These are phyloP conservation scores for Eristalis tenax DNA, from an alignment of 2,888 invertebrate genomes.

Conservation along the genomic window DNA sequence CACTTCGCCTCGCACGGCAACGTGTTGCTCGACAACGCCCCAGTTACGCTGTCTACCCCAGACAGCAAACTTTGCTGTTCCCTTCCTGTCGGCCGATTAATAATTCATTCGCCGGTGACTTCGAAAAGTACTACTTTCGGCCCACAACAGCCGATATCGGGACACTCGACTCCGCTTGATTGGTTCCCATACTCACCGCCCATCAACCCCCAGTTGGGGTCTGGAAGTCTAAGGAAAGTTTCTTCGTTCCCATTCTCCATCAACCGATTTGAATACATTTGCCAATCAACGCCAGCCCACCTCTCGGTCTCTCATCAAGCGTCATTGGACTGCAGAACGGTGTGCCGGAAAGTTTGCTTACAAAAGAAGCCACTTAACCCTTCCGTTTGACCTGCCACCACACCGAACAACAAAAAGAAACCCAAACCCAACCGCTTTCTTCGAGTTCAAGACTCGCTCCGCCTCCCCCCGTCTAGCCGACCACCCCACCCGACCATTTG, in stretches of 20 bases:
- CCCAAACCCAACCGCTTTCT: constrained; percentile 42
- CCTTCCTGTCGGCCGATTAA: constrained; percentile 8
- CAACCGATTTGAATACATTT: constrained; percentile 58
- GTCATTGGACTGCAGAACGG: constrained; percentile 3
- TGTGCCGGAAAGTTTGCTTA: constrained; percentile 36
- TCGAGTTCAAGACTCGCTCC: constrained; percentile 29
- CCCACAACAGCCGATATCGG: constrained; percentile 37
- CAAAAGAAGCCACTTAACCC: constrained; percentile 64
- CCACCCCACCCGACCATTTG: background rate
- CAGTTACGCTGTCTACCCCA: background rate
- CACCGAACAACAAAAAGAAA: constrained; percentile 29
- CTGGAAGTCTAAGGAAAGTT: constrained; percentile 30
- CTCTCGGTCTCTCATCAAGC: constrained; percentile 17
- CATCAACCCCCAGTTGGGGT: background rate
- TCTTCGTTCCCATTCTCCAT: background rate
- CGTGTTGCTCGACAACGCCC: background rate
- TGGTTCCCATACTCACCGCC: constrained; percentile 1
- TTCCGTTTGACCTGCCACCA: constrained; percentile 45
- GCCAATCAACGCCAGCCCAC: constrained; percentile 37
- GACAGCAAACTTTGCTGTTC: constrained; percentile 2
- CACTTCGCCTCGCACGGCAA: background rate
- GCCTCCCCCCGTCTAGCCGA: background rate
- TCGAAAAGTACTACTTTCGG: constrained; percentile 31
- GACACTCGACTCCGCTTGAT: constrained; percentile 23
- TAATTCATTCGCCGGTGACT: constrained; percentile 60